These are phyloP conservation scores for Melanostigma gelatinosum DNA, from an alignment of 2,113 vertebrate species.

Conservation along the genomic window DNA sequence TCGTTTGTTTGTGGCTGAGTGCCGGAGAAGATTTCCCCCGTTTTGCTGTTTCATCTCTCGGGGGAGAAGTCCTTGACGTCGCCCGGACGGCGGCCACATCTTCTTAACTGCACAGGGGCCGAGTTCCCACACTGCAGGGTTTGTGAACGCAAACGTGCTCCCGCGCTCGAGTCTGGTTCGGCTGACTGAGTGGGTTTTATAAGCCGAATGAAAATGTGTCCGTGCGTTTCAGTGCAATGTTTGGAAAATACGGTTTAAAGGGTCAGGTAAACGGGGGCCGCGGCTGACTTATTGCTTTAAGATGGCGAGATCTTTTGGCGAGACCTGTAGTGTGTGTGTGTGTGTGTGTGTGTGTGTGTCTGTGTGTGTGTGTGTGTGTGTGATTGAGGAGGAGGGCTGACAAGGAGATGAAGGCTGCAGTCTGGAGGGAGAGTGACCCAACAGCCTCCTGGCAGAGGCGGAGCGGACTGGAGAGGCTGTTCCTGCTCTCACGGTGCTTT, in stretches of 20 bases:
- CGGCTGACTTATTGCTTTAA: constrained; percentile 16
- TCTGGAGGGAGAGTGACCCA: constrained; percentile 30
- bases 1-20: constrained; percentile 24
- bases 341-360: neutral
- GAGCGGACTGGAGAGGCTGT: constrained; percentile 16
- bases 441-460: constrained; percentile 40
- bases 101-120: neutral
- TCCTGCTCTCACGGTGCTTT: constrained; percentile 55
- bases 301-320: neutral
- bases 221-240: constrained; percentile 28
- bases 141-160: constrained; percentile 27
- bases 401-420: constrained; percentile 34
- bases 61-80: neutral
- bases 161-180: constrained; percentile 1
- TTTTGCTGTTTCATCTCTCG: neutral
- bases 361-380: neutral
- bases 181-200: constrained; percentile 43
- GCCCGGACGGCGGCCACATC: constrained; percentile 4
- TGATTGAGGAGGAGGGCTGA: constrained; percentile 13
- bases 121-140: constrained; percentile 18
- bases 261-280: neutral
- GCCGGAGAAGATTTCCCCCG: neutral
- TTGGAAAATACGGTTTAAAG: constrained; percentile 12
- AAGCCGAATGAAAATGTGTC: constrained; percentile 34
- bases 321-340: neutral